phyloP scores from a whole-genome alignment of 2,113 vertebrate genomes.

The Gymnorhina tibicen region DNA sequence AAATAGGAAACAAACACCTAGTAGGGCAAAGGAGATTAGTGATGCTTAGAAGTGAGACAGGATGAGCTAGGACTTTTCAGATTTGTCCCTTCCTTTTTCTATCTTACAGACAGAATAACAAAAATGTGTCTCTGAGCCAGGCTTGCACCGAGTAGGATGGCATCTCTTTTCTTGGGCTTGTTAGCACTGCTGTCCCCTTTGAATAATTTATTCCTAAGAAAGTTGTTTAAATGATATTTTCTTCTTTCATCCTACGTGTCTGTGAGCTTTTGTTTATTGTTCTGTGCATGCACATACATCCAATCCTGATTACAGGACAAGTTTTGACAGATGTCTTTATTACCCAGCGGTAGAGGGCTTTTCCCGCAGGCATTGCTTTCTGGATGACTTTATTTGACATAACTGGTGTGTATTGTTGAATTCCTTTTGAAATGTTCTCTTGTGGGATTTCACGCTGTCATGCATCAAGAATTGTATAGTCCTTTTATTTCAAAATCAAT shows the following conservation, averaged over 20 bases:
- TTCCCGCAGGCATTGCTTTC: background rate
- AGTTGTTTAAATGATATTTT: background rate
- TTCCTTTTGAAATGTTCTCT: slow-evolving; percentile 15
- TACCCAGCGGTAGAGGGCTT: background rate
- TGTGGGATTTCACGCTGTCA: background rate
- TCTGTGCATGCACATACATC: background rate
- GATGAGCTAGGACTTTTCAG: background rate
- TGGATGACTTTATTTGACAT: background rate
- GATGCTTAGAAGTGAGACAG: background rate
- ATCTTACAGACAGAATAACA: background rate
- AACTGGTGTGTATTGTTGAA: background rate
- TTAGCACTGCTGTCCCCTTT: background rate
- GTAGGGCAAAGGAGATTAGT: background rate
- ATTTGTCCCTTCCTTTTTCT: background rate
- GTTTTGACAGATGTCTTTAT: slow-evolving; percentile 23
- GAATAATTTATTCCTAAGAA: background rate
- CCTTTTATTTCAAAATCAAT: slow-evolving; percentile 10
- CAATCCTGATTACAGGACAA: background rate
- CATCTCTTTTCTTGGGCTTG: background rate
- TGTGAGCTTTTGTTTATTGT: background rate
- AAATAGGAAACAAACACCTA: background rate
- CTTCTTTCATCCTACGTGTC: background rate
- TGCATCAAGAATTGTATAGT: background rate
- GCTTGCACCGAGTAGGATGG: background rate
- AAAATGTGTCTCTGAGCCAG: background rate